phyloP scores from a whole-genome alignment of 2,113 vertebrate genomes.

The Perca flavescens region DNA sequence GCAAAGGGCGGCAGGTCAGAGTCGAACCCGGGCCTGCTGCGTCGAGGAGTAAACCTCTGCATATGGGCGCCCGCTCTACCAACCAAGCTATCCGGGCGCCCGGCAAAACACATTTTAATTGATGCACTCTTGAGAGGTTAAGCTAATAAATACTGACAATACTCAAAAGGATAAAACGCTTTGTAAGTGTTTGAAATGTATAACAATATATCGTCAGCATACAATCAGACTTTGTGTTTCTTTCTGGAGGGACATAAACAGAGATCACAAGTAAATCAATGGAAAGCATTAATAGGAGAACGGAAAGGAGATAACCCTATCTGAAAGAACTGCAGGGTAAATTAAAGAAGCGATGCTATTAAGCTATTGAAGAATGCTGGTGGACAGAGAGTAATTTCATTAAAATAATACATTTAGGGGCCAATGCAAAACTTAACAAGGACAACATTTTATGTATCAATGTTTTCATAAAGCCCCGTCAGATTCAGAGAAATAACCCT shows the following conservation, averaged over 20 bases:
- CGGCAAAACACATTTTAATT: neutral
- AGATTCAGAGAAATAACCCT: neutral
- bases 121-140: neutral
- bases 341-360: neutral
- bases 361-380: neutral
- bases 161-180: neutral
- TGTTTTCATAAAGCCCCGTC: neutral
- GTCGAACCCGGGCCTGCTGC: too few species aligned
- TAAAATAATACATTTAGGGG: neutral
- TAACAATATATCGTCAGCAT: constrained; percentile 11
- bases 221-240: neutral
- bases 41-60: too few species aligned
- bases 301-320: neutral
- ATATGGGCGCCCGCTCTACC: too few species aligned
- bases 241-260: neutral
- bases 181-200: neutral
- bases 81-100: too few species aligned
- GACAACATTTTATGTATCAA: neutral
- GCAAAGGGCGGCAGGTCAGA: too few species aligned
- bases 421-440: neutral
- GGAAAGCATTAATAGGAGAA: neutral
- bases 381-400: neutral
- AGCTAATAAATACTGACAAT: neutral
- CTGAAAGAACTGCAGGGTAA: neutral
- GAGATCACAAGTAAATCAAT: neutral